Conservation (phyloP, 2,888 invertebrate species). For the Clanis bilineata region DNA sequence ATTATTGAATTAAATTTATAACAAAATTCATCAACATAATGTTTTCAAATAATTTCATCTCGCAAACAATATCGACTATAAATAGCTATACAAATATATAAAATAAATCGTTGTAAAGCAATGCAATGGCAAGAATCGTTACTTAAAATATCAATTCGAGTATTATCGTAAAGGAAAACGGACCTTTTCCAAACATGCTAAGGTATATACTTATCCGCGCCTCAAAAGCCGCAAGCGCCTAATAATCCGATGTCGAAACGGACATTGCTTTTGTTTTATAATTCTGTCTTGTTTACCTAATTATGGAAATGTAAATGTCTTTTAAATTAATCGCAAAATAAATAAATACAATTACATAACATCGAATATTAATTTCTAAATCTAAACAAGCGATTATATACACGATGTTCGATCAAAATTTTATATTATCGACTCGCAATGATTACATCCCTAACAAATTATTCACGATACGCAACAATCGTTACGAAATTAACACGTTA, state of each 20-base stretch:
- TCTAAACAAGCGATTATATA: constrained; percentile 11
- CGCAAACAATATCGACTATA: neutral
- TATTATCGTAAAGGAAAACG: constrained; percentile 1
- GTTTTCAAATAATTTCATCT: neutral
- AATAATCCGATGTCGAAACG: too few relatives aligned
- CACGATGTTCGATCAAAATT: neutral
- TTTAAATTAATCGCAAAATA: constrained; percentile 2
- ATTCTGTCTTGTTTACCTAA: neutral
- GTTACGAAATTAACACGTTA: neutral
- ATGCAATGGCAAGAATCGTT: constrained; percentile 30
- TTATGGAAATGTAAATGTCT: neutral
- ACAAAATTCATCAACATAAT: neutral
- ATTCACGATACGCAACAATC: neutral
- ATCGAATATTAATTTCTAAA: neutral
- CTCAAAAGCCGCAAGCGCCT: too few relatives aligned
- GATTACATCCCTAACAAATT: neutral
- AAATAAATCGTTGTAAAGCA: constrained; percentile 22
- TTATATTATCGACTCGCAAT: neutral
- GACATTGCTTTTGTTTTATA: neutral
- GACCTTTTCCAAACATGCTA: neutral
- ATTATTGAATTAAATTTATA: neutral
- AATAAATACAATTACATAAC: constrained; percentile 15
- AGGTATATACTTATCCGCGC: too few relatives aligned
- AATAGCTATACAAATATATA: neutral
- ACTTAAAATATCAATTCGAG: constrained; percentile 8